Evolutionary conservation across 2,797 vertebrate genomes (phyloP).

Genomic region (Brachymystax lenok): DNA sequence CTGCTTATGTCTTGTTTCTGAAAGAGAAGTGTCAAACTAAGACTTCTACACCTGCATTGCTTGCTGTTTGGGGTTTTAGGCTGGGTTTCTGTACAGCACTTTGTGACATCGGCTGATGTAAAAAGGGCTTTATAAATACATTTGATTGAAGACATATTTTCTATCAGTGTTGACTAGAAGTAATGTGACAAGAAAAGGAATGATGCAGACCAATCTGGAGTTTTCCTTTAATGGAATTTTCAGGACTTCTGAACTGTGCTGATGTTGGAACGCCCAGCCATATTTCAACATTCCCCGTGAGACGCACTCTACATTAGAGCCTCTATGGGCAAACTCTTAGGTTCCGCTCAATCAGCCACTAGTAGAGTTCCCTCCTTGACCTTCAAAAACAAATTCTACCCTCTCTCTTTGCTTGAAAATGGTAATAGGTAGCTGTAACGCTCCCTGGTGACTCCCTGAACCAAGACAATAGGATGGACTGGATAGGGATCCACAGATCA

Average conservation of each 20-base stretch:
- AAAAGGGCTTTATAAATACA: no score
- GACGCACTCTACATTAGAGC: slow-evolving; percentile 17
- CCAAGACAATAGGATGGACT: slow-evolving; percentile 7
- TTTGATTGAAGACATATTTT: slow-evolving; percentile 1
- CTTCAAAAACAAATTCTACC: slow-evolving; percentile 45
- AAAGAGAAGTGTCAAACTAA: slow-evolving; percentile 17
- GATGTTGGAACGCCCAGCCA: slow-evolving; percentile 35
- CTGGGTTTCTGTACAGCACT: no score
- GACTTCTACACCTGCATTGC: no score
- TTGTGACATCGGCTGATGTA: no score
- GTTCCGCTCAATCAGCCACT: slow-evolving; percentile 36
- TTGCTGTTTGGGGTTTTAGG: no score
- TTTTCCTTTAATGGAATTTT: slow-evolving; percentile 40
- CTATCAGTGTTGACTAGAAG: slow-evolving; percentile 18
- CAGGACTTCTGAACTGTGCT: slow-evolving; percentile 49
- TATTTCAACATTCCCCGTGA: slow-evolving; percentile 48
- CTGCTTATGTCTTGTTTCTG: not conserved
- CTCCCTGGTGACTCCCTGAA: slow-evolving; percentile 28
- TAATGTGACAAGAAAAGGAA: slow-evolving; percentile 28
- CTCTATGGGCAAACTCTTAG: slow-evolving; percentile 34
- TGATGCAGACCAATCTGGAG: slow-evolving; percentile 18
- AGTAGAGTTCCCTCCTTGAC: slow-evolving; percentile 31
- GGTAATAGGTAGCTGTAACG: slow-evolving; percentile 21
- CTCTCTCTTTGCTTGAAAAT: not conserved
- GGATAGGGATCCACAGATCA: not conserved